Evolutionary conservation across 2,888 invertebrate species (phyloP), one percentile per base, ranked within the genome.

Genomic region (Ophioninae sp.): DNA sequence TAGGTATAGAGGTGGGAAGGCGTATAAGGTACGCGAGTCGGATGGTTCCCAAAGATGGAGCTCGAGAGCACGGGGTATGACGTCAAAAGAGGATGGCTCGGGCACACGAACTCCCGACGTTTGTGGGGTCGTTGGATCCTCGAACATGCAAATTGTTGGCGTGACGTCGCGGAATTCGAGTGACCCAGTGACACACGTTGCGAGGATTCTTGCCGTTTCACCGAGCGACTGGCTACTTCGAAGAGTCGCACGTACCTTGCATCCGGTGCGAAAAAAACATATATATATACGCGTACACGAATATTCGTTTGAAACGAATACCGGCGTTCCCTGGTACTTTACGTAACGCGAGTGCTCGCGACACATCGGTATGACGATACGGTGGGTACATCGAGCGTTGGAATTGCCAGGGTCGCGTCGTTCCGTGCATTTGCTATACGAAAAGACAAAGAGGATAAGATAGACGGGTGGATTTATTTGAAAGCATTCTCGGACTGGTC

Each of bases 141-240:
- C 78, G 81, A 78, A 83, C 81, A 84, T 81, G 83, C 74, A 84
- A 84, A 84, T 84, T 84, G 81, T 78, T 69, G 59, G 50, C 81
- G 83, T 84, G 83, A 81, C 78, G 81, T 81, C 74, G 81, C 73
- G 81, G 78, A 84, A 84, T 84, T 84, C 83, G 78, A 84, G 83
- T 84, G 83, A 84, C 83, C 83, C 83, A 84, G 83, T 84, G 83
- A 84, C 83, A 84, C 83, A 75, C 83, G 83, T 78, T 84, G 74
- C 78, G n/a, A 70, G 81, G 83, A 81, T 84, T 84, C 83, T 75
- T 84, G 78, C 67, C 21, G 59, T 62, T 70, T 57, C 30, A 69
- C 57, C 41, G 56, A 50, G 50, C 50, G 50, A 17, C 50, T 62
- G 62, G 64, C 70, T 41, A 78, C 81, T 65, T 59, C 69, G 64